phyloP scores from a whole-genome alignment of 2,888 invertebrate genomes.

The Isoperla grammatica region DNA sequence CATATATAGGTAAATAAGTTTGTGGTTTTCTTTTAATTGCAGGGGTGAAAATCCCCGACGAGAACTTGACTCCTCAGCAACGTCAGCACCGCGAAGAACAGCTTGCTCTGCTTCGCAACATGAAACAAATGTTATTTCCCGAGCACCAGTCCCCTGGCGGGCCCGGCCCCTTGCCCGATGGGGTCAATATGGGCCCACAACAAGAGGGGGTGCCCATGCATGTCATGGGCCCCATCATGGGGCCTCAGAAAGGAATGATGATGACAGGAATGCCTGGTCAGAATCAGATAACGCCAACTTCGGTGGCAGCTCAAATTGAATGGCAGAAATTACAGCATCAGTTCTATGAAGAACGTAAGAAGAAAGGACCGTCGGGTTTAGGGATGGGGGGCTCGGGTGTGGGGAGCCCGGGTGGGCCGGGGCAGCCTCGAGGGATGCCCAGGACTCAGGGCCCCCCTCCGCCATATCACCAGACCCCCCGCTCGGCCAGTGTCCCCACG shows the following conservation, averaged over 20 bases:
- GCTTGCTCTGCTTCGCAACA: constrained; percentile 82
- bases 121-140: constrained; percentile 89
- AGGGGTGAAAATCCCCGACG: constrained; percentile 89
- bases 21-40: constrained; percentile 39
- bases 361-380: constrained; percentile 38
- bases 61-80: constrained; percentile 94
- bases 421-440: constrained; percentile 45
- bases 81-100: constrained; percentile 90
- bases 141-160: constrained; percentile 52
- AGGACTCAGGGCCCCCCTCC: constrained; percentile 66
- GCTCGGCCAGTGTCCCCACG: constrained; percentile 68
- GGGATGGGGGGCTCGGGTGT: constrained; percentile 48
- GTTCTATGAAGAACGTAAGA: constrained; percentile 69
- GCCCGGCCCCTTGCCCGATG: constrained; percentile 4
- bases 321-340: constrained; percentile 90
- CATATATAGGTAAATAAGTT: too few species aligned
- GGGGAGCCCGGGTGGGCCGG: constrained; percentile 44
- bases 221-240: constrained; percentile 9
- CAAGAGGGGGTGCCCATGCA: constrained; percentile 14
- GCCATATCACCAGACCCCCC: constrained; percentile 66
- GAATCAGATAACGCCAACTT: constrained; percentile 31
- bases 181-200: constrained; percentile 8
- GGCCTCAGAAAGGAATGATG: constrained; percentile 21
- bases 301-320: constrained; percentile 64
- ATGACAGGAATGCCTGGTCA: constrained; percentile 32